Base-by-base conservation (phyloP, 2,113 vertebrate genomes). In the Miniopterus natalensis region DNA sequence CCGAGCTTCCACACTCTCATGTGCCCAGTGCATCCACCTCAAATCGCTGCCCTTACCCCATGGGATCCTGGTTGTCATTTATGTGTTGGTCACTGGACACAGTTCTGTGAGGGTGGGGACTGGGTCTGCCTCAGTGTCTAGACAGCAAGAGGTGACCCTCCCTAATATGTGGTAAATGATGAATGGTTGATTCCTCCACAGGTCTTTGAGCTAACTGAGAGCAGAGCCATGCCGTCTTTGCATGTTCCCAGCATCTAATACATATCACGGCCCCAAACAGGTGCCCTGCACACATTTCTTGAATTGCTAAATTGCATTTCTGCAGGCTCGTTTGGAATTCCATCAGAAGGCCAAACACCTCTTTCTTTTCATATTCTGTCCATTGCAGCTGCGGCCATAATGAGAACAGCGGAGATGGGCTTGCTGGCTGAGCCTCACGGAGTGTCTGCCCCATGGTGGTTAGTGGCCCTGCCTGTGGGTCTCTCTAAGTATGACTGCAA, bases 401-500 rank as follows among this genome's bases (percentile, higher is more conserved):
- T 47, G 84, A 66, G 36, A 53, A 55, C 47, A 61, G 40, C 10
- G 2, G 57, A 49, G 12, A n/a, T 42, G 66, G 51, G 63, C 18
- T 55, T 53, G 1, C n/a, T 25, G 8, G 51, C 87, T 8, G 8
- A 79, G 53, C 45, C 59, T 49, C 84, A n/a, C 18, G 1, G 23
- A n/a, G 45, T 13, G 45, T 79, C 55, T 81, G 31, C 3, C 0
- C n/a, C 29, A 1, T 3, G 27, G 53, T n/a, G 84, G n/a, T 71
- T 9, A 8, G 59, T 29, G 36, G 29, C 65, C 3, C 0, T 15
- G 74, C 42, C 75, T 29, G 36, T 47, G 40, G 51, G 9, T 79
- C 36, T 47, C 78, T 53, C 78, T 4, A 0, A 0, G 0, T 31
- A 18, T 12, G 6, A 57, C 36, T 51, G 27, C 74, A 45, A 0